These are phyloP conservation scores for Calyptommatus sinebrachiatus DNA, from an alignment of 2,113 vertebrate species.

Conservation along the genomic window DNA sequence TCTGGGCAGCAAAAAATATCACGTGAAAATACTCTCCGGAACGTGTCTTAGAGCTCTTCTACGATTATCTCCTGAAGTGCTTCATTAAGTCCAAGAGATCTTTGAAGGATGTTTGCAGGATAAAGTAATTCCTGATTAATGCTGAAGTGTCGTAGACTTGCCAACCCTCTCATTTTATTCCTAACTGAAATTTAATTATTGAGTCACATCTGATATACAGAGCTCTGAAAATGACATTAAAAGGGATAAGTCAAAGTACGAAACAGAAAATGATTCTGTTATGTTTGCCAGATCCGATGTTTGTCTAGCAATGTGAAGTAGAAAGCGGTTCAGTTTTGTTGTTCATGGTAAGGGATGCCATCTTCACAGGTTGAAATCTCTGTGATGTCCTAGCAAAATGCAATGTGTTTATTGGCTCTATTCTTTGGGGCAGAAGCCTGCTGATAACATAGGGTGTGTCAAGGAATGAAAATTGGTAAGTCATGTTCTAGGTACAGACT, in stretches of 20 bases:
- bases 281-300: conserved; percentile 6
- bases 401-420: too few relatives aligned
- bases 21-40: conserved; percentile 42
- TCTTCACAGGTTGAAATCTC: too few relatives aligned
- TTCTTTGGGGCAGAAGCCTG: too few relatives aligned
- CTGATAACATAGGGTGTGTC: too few relatives aligned
- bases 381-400: too few relatives aligned
- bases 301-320: background rate
- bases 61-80: conserved; percentile 49
- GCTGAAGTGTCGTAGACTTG: conserved; percentile 48
- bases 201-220: conserved; percentile 24
- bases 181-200: conserved; percentile 44
- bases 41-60: conserved; percentile 28
- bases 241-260: background rate
- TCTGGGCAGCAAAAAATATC: conserved; percentile 47
- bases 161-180: conserved; percentile 39
- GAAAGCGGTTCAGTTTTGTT: too few relatives aligned
- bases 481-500: too few relatives aligned
- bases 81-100: conserved; percentile 53
- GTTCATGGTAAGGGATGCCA: too few relatives aligned
- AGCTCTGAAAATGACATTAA: conserved; percentile 27
- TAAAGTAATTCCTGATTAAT: conserved; percentile 52
- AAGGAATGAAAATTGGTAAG: too few relatives aligned
- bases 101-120: conserved; percentile 60
- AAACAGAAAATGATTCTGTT: conserved; percentile 14